Base-by-base conservation (phyloP, 2,888 invertebrate genomes). In the Cantharis nigra region DNA sequence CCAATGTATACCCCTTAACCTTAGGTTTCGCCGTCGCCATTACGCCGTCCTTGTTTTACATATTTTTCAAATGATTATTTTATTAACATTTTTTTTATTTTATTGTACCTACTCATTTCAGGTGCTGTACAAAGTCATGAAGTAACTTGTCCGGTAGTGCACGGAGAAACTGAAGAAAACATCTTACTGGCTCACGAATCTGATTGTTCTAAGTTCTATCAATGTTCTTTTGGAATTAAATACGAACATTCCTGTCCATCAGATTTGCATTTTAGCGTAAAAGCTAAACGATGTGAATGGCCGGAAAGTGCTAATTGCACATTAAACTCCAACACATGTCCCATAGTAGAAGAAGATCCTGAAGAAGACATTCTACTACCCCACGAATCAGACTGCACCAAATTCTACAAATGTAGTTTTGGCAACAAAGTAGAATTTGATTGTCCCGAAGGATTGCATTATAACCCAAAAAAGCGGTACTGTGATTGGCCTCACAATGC, bases 401-500 rank as follows among this genome's bases (percentile, higher is more conserved):
- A 79, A 23, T 79, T 79, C 33, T 79, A 79, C 49, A 70, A 78
- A 67, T 78, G 78, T 16, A 70, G 16, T 49, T 63, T 70, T 62
- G 73, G 77, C 13, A 26, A 74, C 11, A 74, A 70, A 20, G 16
- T 26, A n/a, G 30, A 33, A 14, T 16, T 64, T 13, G 28, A 70
- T 67, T 77, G 77, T 10, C 73, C 77, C 2, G 70, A 65, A 10
- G 71, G 62, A 10, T 33, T 73, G 3, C 62, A 67, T 67, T 77
- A 33, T 14, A 77, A 77, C 33, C 77, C 73, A 14, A 26, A 28
- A 49, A 10, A 14, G 13, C 18, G 26, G 9, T 20, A 26, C 2
- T 77, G 77, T 62, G 82, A 83, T 72, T 82, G 76, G 77, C 83
- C 83, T 0, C 33, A 63, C 18, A 23, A 76, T 23, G 81, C 80